Percentiles rank a stretch among this genome's conserved stretches.
Evolutionary conservation across 2,888 invertebrate species (phyloP).

Genomic region (Drosophila koepferae): DNA sequence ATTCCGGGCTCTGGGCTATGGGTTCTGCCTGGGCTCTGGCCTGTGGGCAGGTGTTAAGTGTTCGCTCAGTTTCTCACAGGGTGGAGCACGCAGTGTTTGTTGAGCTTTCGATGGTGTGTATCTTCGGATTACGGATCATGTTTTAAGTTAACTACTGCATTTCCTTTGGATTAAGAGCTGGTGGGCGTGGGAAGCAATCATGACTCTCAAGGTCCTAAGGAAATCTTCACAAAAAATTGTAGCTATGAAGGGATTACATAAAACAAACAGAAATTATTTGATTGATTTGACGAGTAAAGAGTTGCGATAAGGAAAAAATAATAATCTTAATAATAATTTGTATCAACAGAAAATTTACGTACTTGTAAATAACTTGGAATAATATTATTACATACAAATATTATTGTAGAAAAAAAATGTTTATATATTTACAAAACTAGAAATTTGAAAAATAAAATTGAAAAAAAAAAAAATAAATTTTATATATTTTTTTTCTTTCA

Average conservation of each 20-base stretch:
- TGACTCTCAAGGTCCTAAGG: slow-evolving; percentile 3
- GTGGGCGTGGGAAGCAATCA: slow-evolving; percentile 56
- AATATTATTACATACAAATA: too few relatives aligned
- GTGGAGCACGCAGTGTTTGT: slow-evolving; percentile 31
- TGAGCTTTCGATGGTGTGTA: slow-evolving; percentile 45
- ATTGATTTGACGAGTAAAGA: slow-evolving; percentile 7
- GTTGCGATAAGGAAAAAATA: neutral
- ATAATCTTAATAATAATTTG: too few relatives aligned
- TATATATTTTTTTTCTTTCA: neutral
- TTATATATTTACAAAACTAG: neutral
- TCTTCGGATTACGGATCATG: slow-evolving; percentile 64
- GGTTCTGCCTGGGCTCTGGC: slow-evolving; percentile 1
- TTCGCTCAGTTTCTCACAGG: slow-evolving; percentile 38
- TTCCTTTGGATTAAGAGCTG: slow-evolving; percentile 28
- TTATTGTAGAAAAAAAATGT: neutral
- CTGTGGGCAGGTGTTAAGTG: slow-evolving; percentile 55
- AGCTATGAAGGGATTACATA: slow-evolving; percentile 4
- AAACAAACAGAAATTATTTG: slow-evolving; percentile 1
- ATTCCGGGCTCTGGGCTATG: slow-evolving; percentile 7
- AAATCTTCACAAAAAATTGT: neutral
- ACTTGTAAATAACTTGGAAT: neutral
- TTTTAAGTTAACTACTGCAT: slow-evolving; percentile 64
- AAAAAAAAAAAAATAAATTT: neutral
- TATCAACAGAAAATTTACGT: neutral
- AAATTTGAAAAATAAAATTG: too few relatives aligned